phyloP scores from a whole-genome alignment of 2,113 vertebrate genomes.

The Psammodynastes pulverulentus region DNA sequence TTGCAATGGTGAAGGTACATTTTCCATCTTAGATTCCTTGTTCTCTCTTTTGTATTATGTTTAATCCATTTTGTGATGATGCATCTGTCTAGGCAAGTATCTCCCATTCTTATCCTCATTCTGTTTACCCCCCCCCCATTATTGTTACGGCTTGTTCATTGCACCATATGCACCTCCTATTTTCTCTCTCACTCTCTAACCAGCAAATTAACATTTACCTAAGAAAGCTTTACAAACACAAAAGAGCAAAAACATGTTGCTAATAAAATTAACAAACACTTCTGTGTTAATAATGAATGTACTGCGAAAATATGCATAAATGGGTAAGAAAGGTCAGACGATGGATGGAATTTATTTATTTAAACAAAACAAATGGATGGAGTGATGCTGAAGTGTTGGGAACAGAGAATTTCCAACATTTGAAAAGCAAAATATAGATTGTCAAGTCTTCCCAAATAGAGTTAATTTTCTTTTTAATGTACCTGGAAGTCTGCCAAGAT shows the following conservation, averaged over 20 bases:
- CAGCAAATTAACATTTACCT: background rate
- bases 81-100: background rate
- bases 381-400: background rate
- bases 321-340: background rate
- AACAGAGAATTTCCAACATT: conserved; percentile 6
- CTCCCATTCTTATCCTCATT: background rate
- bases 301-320: conserved; percentile 23
- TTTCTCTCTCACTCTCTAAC: background rate
- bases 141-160: background rate
- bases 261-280: background rate
- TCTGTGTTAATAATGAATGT: background rate
- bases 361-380: background rate
- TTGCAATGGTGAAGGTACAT: background rate
- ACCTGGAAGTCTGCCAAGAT: conserved; percentile 54
- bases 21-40: background rate
- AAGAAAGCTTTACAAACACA: background rate
- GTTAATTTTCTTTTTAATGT: conserved; percentile 63
- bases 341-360: background rate
- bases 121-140: background rate
- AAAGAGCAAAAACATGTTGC: background rate
- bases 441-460: conserved; percentile 38
- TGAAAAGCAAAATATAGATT: conserved; percentile 40
- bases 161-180: background rate
- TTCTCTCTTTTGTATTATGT: background rate
- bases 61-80: conserved; percentile 1